Conservation (phyloP, 2,888 invertebrate species). For the Cremastinae sp. region DNA sequence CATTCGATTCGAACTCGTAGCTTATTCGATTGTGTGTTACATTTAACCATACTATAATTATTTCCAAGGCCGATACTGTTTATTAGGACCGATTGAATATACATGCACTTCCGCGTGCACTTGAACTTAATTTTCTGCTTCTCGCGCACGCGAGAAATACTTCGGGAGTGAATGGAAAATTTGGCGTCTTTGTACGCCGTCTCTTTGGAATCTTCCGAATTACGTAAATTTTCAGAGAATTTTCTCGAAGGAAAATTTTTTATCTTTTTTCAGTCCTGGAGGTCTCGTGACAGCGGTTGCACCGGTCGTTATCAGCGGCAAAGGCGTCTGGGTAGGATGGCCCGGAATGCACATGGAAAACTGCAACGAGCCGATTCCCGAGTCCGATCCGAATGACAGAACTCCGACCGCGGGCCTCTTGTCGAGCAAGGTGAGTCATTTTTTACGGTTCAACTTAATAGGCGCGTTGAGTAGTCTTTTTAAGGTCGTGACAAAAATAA, state of each 20-base stretch:
- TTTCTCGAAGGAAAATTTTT: not conserved
- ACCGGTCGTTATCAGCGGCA: slow-evolving; percentile 92
- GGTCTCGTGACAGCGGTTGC: slow-evolving; percentile 95
- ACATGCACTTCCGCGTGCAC: slow-evolving; percentile 53
- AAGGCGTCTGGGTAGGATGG: slow-evolving; percentile 96
- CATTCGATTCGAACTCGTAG: not conserved
- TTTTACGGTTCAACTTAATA: no score
- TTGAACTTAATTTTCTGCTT: slow-evolving; percentile 41
- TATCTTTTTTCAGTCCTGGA: slow-evolving; percentile 87
- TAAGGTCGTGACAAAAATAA: no score
- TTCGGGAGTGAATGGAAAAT: not conserved
- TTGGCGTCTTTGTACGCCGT: no score
- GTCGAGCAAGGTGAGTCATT: slow-evolving; percentile 87
- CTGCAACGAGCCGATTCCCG: slow-evolving; percentile 90
- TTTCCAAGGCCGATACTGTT: slow-evolving; percentile 52
- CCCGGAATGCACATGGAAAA: slow-evolving; percentile 92
- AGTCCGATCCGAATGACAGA: slow-evolving; percentile 92
- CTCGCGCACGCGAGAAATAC: not conserved
- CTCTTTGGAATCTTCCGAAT: no score
- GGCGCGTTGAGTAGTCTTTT: no score
- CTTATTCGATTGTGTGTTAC: slow-evolving; percentile 14
- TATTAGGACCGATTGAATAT: slow-evolving; percentile 45
- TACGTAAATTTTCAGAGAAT: no score
- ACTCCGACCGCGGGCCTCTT: slow-evolving; percentile 93
- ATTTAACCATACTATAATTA: slow-evolving; percentile 48